These are phyloP conservation scores for Macrophya alboannulata DNA, from an alignment of 2,888 invertebrate species.

Conservation along the genomic window DNA sequence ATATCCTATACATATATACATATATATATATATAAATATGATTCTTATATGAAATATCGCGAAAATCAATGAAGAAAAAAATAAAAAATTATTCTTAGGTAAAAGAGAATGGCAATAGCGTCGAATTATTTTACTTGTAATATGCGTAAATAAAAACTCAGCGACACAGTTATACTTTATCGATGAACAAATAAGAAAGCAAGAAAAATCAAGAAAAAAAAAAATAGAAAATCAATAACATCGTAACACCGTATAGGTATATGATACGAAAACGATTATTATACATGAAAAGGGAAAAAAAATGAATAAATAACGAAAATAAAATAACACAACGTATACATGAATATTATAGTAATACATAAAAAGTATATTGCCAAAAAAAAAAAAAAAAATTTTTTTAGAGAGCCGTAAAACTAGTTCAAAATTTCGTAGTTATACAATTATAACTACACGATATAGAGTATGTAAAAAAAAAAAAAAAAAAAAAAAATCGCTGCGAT, in stretches of 20 bases:
- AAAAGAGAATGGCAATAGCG: constrained; percentile 41
- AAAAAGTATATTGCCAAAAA: constrained; percentile 54
- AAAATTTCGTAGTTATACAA: constrained; percentile 9
- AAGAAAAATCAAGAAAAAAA: background rate
- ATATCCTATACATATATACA: background rate
- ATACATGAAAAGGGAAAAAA: background rate
- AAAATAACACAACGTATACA: constrained; percentile 14
- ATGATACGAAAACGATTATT: background rate
- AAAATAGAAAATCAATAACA: background rate
- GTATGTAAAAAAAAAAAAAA: background rate
- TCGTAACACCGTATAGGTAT: background rate
- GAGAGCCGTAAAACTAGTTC: constrained; percentile 28
- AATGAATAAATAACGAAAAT: background rate
- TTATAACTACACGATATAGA: background rate
- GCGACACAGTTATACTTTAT: background rate
- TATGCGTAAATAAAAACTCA: background rate
- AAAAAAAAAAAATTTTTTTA: constrained; percentile 48
- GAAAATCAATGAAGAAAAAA: background rate
- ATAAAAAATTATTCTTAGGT: background rate
- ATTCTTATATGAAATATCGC: constrained; percentile 35
- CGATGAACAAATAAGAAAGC: background rate
- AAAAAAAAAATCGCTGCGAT: constrained; percentile 4
- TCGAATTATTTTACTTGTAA: constrained; percentile 8
- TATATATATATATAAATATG: constrained; percentile 4
- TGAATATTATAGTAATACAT: background rate